phyloP scores from a whole-genome alignment of 1,140 invertebrate genomes.

The Anastrepha ludens region DNA sequence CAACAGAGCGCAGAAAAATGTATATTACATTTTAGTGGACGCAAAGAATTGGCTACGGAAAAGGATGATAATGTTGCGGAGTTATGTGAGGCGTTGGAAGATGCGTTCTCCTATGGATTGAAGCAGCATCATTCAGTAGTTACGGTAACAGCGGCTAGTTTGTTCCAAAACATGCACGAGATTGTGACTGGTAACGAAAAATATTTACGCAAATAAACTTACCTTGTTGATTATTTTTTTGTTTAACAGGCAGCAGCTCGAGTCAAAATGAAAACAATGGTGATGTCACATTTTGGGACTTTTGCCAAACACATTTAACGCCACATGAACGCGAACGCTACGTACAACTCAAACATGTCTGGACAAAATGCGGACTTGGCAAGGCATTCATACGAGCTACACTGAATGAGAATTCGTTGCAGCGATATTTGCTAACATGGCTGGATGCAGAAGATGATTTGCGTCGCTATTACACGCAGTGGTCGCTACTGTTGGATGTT shows the following conservation, averaged over 20 bases:
- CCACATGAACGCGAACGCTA: constrained; percentile 88
- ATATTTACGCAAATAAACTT: not conserved
- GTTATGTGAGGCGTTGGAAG: constrained; percentile 80
- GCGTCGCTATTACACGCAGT: constrained; percentile 83
- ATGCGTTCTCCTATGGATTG: constrained; percentile 81
- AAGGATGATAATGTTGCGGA: constrained; percentile 78
- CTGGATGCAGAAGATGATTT: constrained; percentile 77
- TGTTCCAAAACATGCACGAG: constrained; percentile 70
- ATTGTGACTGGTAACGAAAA: constrained; percentile 64
- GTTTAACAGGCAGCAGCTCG: not conserved
- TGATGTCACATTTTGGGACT: constrained; percentile 77
- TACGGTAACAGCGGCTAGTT: constrained; percentile 61
- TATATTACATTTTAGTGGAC: constrained; percentile 83
- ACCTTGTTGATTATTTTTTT: not conserved
- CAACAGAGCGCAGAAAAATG: constrained; percentile 82
- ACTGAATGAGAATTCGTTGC: constrained; percentile 88
- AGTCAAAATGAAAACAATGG: not conserved
- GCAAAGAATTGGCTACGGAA: constrained; percentile 88
- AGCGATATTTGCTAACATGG: constrained; percentile 84
- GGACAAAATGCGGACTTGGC: constrained; percentile 84
- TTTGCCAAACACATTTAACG: constrained; percentile 81
- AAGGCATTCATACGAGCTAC: constrained; percentile 88
- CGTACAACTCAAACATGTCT: constrained; percentile 82
- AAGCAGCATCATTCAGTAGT: constrained; percentile 62
- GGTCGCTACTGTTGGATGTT: constrained; percentile 86